These are phyloP conservation scores for Sphecodes monilicornis DNA, from an alignment of 2,888 invertebrate species.

Conservation along the genomic window DNA sequence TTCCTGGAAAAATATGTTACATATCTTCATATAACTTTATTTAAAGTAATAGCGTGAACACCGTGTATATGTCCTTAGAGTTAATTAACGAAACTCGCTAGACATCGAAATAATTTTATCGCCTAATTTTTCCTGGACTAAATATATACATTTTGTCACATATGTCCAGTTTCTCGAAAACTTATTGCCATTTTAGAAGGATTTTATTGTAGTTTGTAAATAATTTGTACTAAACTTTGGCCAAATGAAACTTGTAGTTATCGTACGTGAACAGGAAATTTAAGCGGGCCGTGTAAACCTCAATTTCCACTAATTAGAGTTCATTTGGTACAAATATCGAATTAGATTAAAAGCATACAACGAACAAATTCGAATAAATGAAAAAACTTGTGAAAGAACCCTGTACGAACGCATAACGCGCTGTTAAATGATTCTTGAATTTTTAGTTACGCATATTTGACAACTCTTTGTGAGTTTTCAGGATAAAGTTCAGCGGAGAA, in stretches of 20 bases:
- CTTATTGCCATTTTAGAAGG: background rate
- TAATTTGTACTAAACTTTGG: background rate
- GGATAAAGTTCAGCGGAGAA: constrained; percentile 20
- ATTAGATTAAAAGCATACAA: background rate
- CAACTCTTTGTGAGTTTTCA: constrained; percentile 9
- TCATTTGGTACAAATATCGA: background rate
- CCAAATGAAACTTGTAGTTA: background rate
- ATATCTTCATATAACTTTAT: too few relatives aligned
- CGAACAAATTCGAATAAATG: background rate
- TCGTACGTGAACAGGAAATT: background rate
- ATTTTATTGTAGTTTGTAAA: background rate
- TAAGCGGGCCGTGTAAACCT: background rate
- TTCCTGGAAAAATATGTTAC: too few relatives aligned
- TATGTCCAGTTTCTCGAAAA: background rate
- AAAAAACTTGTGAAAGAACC: background rate
- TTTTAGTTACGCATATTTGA: constrained; percentile 6
- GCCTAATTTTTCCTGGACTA: background rate
- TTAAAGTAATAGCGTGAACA: too few relatives aligned
- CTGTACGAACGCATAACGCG: background rate
- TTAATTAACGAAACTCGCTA: too few relatives aligned
- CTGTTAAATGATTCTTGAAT: constrained; percentile 14
- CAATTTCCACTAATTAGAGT: background rate
- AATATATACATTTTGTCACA: background rate
- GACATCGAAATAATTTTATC: background rate
- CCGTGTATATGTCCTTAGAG: too few relatives aligned